Conservation (phyloP, 35 echinoderm and acorn worm genomes). For the Apostichopus californicus region DNA sequence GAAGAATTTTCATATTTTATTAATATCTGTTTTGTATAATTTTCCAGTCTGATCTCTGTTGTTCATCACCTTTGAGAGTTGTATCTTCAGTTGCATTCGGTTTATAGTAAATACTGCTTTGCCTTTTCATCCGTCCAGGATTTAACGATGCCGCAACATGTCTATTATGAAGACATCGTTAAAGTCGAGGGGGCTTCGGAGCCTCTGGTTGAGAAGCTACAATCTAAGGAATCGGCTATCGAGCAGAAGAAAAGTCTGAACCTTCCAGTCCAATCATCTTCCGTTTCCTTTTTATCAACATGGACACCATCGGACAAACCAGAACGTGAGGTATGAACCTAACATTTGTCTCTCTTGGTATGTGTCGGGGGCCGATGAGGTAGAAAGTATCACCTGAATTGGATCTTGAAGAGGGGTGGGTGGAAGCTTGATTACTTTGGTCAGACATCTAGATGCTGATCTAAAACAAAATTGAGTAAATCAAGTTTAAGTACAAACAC, state of each 20-base stretch:
- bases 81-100: no score
- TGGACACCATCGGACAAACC: conserved; percentile 88
- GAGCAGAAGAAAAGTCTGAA: conserved; percentile 28
- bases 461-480: no score
- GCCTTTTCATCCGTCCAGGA: conserved; percentile 10
- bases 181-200: conserved; percentile 83
- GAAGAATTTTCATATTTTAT: no score
- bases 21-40: no score
- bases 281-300: conserved; percentile 93
- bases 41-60: no score
- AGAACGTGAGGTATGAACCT: conserved; percentile 38
- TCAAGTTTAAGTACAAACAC: no score
- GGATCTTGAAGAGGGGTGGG: no score
- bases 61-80: no score
- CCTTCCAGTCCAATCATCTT: conserved; percentile 69
- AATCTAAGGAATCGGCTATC: neutral
- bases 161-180: conserved; percentile 83
- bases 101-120: neutral
- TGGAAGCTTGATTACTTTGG: no score
- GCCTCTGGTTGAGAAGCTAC: conserved; percentile 47
- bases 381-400: no score
- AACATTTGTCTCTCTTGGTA: neutral
- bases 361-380: no score
- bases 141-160: conserved; percentile 59
- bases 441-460: no score